Percentiles rank a stretch among this genome's conserved stretches.
Conservation (phyloP, 2,888 invertebrate species). For the Dasypolia templi region DNA sequence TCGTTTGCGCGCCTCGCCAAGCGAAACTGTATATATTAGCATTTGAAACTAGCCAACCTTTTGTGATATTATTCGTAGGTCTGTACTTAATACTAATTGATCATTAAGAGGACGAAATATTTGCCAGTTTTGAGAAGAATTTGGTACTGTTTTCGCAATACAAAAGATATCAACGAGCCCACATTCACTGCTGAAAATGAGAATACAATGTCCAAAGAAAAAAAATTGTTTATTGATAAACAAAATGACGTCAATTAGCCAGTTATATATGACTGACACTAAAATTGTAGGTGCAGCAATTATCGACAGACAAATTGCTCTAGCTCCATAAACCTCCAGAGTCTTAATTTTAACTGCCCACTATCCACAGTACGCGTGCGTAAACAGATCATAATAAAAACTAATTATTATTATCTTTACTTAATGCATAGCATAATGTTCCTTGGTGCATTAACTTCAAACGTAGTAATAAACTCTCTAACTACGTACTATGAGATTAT, state of each 20-base stretch:
- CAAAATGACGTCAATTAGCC: neutral
- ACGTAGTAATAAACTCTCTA: constrained; percentile 65
- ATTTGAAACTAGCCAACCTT: constrained; percentile 64
- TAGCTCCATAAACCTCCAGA: constrained; percentile 34
- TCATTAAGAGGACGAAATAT: constrained; percentile 27
- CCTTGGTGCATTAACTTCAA: constrained; percentile 50
- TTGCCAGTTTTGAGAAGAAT: constrained; percentile 12
- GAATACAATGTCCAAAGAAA: neutral
- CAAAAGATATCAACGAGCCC: constrained; percentile 78
- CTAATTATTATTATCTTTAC: constrained; percentile 47
- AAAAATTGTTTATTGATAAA: neutral
- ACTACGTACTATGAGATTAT: constrained; percentile 48
- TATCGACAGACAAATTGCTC: constrained; percentile 20
- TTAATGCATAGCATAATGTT: constrained; percentile 48
- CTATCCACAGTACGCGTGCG: constrained; percentile 13
- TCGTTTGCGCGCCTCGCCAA: constrained; percentile 59
- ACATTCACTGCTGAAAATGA: neutral
- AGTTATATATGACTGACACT: constrained; percentile 7
- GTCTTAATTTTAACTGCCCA: constrained; percentile 18
- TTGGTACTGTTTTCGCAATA: constrained; percentile 53
- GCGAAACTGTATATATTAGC: constrained; percentile 66
- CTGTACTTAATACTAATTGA: constrained; percentile 47
- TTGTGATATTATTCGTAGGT: constrained; percentile 55
- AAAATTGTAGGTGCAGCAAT: constrained; percentile 6
- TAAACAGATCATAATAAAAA: constrained; percentile 46